phyloP scores from a whole-genome alignment of 2,888 invertebrate species.

The Nemotelus nigrinus region DNA sequence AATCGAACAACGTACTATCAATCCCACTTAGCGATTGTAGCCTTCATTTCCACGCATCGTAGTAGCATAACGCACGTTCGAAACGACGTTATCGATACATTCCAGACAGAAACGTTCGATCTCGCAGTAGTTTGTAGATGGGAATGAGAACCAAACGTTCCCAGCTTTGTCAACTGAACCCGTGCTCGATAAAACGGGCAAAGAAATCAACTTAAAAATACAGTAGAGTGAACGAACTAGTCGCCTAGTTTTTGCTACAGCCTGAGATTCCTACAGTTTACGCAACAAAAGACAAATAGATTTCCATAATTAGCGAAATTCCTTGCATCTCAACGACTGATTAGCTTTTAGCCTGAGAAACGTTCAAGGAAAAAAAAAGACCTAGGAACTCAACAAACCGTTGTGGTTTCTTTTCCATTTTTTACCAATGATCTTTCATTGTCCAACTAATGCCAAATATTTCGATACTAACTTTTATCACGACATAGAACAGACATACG shows the following conservation, averaged over 20 bases:
- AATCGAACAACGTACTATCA: background rate
- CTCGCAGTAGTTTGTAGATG: no score
- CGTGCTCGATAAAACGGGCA: no score
- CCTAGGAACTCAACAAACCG: conserved; percentile 1
- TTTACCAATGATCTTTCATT: conserved; percentile 39
- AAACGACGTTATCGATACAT: background rate
- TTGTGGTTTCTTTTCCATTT: no score
- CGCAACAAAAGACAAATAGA: conserved; percentile 16
- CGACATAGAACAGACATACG: conserved; percentile 1
- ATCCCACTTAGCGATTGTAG: background rate
- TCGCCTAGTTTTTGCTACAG: no score
- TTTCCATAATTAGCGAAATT: conserved; percentile 18
- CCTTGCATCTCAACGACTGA: conserved; percentile 37
- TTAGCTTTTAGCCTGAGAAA: conserved; percentile 28
- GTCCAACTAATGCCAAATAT: conserved; percentile 49
- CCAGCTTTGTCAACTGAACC: no score
- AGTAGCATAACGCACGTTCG: background rate
- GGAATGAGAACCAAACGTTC: no score
- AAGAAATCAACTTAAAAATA: no score
- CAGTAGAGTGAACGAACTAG: no score
- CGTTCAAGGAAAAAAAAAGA: conserved; percentile 6
- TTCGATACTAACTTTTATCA: conserved; percentile 41
- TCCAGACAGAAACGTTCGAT: no score
- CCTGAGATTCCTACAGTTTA: background rate
- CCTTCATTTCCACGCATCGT: conserved; percentile 16